phyloP scores from a whole-genome alignment of 2,797 vertebrate species.

The Glyptemys insculpta region DNA sequence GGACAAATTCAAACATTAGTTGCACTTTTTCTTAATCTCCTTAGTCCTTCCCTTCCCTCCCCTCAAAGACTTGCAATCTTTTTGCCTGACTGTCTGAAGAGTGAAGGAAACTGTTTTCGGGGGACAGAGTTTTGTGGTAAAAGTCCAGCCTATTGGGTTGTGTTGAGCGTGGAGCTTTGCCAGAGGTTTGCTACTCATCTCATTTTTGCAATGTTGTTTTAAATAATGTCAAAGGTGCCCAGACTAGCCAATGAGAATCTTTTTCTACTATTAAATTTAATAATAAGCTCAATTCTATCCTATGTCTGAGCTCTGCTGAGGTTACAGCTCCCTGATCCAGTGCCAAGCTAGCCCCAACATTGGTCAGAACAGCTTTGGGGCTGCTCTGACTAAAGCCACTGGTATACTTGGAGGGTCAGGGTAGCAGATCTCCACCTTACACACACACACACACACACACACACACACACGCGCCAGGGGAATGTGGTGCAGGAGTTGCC shows the following conservation, averaged over 20 bases:
- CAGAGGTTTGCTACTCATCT: background rate
- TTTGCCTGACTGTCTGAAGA: background rate
- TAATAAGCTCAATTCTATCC: background rate
- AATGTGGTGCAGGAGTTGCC: background rate
- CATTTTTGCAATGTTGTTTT: background rate
- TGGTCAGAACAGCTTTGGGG: background rate
- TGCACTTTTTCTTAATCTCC: background rate
- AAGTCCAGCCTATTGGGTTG: background rate
- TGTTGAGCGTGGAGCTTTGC: background rate
- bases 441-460: background rate
- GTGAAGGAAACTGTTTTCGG: background rate
- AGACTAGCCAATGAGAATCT: background rate
- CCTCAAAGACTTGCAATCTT: background rate
- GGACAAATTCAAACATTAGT: conserved; percentile 16
- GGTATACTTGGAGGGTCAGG: background rate
- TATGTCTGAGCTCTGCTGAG: background rate
- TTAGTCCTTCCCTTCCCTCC: background rate
- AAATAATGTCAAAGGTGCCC: background rate
- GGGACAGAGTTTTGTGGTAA: background rate
- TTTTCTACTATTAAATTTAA: background rate
- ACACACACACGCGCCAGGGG: background rate
- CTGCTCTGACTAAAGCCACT: background rate
- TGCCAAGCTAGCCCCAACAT: background rate
- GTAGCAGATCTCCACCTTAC: background rate
- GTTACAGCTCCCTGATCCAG: background rate